Conservation (phyloP, 2,113 vertebrate species). For the Ceratotherium simum region DNA sequence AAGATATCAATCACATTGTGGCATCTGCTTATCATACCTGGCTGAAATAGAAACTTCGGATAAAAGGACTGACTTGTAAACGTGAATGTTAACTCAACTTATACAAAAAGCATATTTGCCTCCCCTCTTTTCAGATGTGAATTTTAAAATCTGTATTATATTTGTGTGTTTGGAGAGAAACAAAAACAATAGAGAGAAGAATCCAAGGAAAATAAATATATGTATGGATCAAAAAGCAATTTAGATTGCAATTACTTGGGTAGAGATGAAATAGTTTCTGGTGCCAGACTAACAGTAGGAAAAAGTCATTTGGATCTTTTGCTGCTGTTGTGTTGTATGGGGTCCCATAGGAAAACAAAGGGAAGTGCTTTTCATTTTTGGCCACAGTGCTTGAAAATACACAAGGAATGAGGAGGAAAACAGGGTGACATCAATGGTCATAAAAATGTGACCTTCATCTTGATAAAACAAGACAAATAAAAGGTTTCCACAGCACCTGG, state of each 20-base stretch:
- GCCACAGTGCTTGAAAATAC: constrained; percentile 77
- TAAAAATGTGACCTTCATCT: constrained; percentile 88
- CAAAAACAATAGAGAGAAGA: constrained; percentile 63
- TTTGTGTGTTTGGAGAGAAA: constrained; percentile 73
- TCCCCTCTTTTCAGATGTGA: neutral
- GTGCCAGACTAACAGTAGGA: constrained; percentile 73
- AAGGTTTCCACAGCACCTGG: constrained; percentile 85
- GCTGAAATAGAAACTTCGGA: constrained; percentile 49
- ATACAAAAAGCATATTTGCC: constrained; percentile 60
- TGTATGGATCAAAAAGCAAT: constrained; percentile 77
- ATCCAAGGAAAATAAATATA: constrained; percentile 77
- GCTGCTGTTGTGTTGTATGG: constrained; percentile 69
- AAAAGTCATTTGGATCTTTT: constrained; percentile 79
- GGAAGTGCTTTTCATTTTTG: constrained; percentile 82
- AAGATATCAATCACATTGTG: neutral
- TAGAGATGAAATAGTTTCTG: constrained; percentile 76
- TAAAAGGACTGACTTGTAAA: constrained; percentile 56
- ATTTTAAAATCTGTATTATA: constrained; percentile 59
- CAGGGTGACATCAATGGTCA: constrained; percentile 86
- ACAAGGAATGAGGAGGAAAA: constrained; percentile 83
- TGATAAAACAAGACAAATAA: constrained; percentile 87
- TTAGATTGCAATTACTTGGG: constrained; percentile 65
- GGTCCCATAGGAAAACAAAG: constrained; percentile 83
- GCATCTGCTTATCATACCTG: neutral
- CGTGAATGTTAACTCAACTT: constrained; percentile 52